Base-by-base conservation (phyloP, 2,888 invertebrate species). In the Hypercompe scribonia region DNA sequence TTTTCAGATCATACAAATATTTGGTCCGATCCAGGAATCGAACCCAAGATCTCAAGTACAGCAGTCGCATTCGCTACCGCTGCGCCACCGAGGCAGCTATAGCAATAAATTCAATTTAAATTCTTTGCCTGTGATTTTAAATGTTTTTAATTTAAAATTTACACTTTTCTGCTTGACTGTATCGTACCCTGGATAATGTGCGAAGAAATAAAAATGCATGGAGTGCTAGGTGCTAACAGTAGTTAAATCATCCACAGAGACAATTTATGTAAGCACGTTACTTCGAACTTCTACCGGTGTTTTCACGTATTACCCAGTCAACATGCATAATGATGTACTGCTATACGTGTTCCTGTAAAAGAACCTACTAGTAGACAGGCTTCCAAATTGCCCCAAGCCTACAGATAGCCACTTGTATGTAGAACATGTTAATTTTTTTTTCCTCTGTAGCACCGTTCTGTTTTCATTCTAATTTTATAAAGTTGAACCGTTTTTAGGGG, bases 211-310 rank as follows among this genome's bases (percentile, higher is more conserved):
- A 88, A 89, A 89, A 87, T 88, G 84, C 84, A 84, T 77, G 77
- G 79, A 81, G 73, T 75, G 78, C 82, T 81, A 83, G 87, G 86
- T 87, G 89, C 86, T 84, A 88, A 85, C 87, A 86, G 86, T 89
- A 81, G 89, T 87, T 89, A 88, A 89, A 89, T 89, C 90, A 89
- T 88, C 81, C 81, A 72, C 85, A 82, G 83, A 77, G 82, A 83
- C 87, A 85, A 84, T 89, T 88, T 89, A 89, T 86, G 86, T 83
- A 78, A 82, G 83, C 86, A 82, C 89, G 86, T 85, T 82, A 79
- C 75, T 78, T 78, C 75, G 78, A 78, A 78, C 76, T 78, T 76
- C 70, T 67, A 70, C 78, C 76, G 76, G 77, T 46, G 67, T 77
- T 76, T 80, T 73, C 79, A 74, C 73, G 81, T 81, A 81, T 87